Conservation (phyloP, 2,113 vertebrate species). For the Ailurus styani region DNA sequence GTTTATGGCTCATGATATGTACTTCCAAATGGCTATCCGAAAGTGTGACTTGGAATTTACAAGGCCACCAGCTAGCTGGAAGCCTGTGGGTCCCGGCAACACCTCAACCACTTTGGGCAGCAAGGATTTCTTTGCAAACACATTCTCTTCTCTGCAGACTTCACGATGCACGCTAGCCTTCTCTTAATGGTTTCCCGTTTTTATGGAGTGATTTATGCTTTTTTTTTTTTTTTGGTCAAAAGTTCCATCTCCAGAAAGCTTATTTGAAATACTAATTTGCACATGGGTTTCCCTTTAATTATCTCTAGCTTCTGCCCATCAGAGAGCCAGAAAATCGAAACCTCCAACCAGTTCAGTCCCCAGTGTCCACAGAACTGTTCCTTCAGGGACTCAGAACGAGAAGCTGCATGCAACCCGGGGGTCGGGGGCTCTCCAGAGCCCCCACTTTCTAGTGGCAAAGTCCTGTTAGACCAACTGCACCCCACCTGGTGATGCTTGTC, state of each 20-base stretch:
- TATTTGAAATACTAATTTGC: neutral
- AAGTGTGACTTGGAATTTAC: neutral
- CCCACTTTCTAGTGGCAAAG: neutral
- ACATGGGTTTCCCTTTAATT: neutral
- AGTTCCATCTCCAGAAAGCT: conserved; percentile 13
- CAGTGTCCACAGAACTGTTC: neutral
- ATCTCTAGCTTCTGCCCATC: neutral
- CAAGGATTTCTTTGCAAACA: neutral
- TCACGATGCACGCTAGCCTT: neutral
- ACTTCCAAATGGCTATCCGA: conserved; percentile 43
- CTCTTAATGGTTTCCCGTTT: neutral
- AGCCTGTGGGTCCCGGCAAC: neutral
- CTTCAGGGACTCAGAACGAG: neutral
- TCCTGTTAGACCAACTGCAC: neutral
- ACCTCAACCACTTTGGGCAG: neutral
- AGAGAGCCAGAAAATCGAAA: neutral
- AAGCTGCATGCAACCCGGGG: neutral
- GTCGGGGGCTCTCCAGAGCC: too few relatives aligned
- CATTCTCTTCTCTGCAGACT: neutral
- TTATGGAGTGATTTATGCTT: neutral
- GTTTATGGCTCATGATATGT: neutral
- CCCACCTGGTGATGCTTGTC: fast-evolving
- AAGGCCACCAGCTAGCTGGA: neutral
- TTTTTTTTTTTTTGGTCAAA: neutral
- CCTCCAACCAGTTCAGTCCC: neutral